Conservation (phyloP, 2,888 invertebrate species). For the Apamea sordens region DNA sequence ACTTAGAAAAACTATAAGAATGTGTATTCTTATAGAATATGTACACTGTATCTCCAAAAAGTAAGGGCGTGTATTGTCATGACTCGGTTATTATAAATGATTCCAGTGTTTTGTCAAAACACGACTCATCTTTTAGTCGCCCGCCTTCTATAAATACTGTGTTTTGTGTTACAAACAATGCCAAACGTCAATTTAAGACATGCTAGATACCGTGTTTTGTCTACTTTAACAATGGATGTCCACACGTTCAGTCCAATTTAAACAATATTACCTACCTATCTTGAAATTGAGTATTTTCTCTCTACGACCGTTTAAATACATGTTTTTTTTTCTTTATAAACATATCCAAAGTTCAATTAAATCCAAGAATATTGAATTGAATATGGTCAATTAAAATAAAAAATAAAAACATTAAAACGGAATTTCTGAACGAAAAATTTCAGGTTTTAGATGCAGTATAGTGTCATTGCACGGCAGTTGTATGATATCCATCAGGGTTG, state of each 20-base stretch:
- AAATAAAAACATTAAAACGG: too few relatives aligned
- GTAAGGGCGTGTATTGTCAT: too few relatives aligned
- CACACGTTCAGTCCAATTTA: background rate
- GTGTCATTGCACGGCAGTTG: too few relatives aligned
- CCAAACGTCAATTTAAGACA: background rate
- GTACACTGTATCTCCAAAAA: background rate
- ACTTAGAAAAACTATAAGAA: background rate
- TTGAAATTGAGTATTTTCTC: background rate
- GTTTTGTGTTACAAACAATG: background rate
- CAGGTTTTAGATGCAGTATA: too few relatives aligned
- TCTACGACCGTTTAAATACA: background rate
- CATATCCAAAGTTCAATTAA: background rate
- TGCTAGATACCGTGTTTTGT: background rate
- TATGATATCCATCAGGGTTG: too few relatives aligned
- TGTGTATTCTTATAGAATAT: too few relatives aligned
- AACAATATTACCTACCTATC: too few relatives aligned
- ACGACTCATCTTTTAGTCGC: background rate
- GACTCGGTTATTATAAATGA: background rate
- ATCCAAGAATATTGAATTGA: too few relatives aligned
- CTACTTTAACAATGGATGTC: background rate
- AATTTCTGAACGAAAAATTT: too few relatives aligned
- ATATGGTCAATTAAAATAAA: too few relatives aligned
- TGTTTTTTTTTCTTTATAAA: background rate
- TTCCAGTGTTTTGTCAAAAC: background rate
- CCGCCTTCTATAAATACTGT: background rate